phyloP scores from a whole-genome alignment of 2,113 vertebrate genomes.

The Antechinus flavipes region DNA sequence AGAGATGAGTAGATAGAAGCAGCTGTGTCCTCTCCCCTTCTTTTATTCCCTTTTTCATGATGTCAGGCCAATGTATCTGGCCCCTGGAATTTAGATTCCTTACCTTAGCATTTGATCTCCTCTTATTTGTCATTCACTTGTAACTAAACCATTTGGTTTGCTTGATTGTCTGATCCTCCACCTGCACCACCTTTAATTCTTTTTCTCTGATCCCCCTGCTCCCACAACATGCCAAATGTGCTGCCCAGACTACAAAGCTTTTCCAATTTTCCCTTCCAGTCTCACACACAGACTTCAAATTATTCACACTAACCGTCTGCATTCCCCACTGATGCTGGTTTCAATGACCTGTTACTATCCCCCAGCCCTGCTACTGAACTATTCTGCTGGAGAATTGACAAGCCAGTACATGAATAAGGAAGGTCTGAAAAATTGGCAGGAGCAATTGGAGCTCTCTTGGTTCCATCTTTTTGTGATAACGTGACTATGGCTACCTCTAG shows the following conservation, averaged over 20 bases:
- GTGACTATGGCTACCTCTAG: background rate
- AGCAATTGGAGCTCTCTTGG: background rate
- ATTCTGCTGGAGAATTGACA: background rate
- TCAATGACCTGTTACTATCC: background rate
- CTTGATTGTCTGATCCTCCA: slow-evolving; percentile 38
- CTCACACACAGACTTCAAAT: background rate
- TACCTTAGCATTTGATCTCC: background rate
- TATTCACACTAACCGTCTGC: background rate
- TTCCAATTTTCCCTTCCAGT: background rate
- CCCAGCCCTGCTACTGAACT: background rate
- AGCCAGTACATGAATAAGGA: background rate
- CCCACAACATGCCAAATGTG: slow-evolving; percentile 49
- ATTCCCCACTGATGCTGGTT: background rate
- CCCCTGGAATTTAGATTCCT: slow-evolving; percentile 21
- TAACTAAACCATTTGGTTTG: slow-evolving; percentile 38
- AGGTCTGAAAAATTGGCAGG: fast-evolving
- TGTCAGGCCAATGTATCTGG: background rate
- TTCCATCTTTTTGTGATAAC: background rate
- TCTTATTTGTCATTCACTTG: slow-evolving; percentile 28
- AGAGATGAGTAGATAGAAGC: background rate
- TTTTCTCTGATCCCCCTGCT: background rate
- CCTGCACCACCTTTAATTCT: background rate
- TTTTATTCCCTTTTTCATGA: background rate
- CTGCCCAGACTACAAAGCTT: slow-evolving; percentile 5
- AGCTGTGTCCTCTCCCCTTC: background rate